Evolutionary conservation across 2,888 invertebrate species (phyloP).

Genomic region (Ichneumoninae sp.): DNA sequence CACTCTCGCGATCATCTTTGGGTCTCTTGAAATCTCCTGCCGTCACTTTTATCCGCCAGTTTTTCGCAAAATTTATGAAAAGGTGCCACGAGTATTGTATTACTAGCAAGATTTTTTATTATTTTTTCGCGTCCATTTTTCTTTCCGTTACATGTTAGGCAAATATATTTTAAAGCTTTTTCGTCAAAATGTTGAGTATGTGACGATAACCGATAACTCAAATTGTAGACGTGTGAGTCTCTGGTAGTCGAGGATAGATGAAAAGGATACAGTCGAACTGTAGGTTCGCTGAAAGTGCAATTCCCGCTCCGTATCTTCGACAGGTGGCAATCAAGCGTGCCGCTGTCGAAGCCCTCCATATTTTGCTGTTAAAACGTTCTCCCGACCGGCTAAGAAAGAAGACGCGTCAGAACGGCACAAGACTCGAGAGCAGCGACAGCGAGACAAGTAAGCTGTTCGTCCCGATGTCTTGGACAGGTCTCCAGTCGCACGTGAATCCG

Average conservation of each 20-base stretch:
- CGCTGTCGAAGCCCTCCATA: not conserved
- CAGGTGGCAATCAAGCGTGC: slow-evolving; percentile 31
- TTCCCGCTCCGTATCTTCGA: slow-evolving; percentile 23
- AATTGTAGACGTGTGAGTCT: not conserved
- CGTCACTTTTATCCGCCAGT: slow-evolving; percentile 2
- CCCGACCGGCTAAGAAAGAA: slow-evolving; percentile 12
- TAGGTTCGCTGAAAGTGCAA: slow-evolving; percentile 14
- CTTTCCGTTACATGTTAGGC: too few species aligned
- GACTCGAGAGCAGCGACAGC: slow-evolving; percentile 8
- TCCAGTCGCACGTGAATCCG: slow-evolving; percentile 43
- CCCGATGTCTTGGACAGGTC: slow-evolving; percentile 8
- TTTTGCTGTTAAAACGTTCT: not conserved
- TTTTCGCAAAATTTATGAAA: not conserved
- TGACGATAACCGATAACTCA: not conserved
- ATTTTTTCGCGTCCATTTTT: too few species aligned
- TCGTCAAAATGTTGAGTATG: not conserved
- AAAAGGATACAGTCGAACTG: not conserved
- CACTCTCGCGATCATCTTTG: not conserved
- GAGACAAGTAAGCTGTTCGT: slow-evolving; percentile 17
- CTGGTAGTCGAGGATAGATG: not conserved
- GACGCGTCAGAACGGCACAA: not conserved
- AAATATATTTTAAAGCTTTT: too few species aligned
- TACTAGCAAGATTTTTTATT: not conserved
- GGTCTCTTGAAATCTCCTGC: not conserved
- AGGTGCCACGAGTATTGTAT: not conserved